Evolutionary conservation across 2,797 vertebrate genomes (phyloP).

Genomic region (Heteromormyrus szaboi): DNA sequence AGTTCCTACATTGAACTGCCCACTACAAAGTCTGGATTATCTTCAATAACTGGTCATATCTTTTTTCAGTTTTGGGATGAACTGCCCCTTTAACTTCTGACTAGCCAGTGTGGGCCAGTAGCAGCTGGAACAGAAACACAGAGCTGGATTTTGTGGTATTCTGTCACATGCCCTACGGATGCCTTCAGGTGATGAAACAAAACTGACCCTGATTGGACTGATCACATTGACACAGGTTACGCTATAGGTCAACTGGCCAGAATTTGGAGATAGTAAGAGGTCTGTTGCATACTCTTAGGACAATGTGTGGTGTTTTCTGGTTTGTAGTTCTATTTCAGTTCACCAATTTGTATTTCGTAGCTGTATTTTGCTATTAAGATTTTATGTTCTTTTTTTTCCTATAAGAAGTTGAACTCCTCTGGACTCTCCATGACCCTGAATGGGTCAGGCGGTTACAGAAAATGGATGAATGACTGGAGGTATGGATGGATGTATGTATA

Average conservation of each 20-base stretch:
- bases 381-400: background rate
- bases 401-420: background rate
- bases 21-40: background rate
- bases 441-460: background rate
- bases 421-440: background rate
- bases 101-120: background rate
- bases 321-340: background rate
- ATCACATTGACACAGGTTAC: background rate
- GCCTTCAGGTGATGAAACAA: background rate
- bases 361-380: background rate
- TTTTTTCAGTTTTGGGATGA: background rate
- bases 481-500: background rate
- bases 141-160: background rate
- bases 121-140: background rate
- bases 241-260: background rate
- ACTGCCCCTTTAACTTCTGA: background rate
- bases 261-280: background rate
- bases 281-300: background rate
- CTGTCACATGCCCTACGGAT: background rate
- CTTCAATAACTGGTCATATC: background rate
- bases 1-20: background rate
- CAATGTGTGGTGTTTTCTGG: background rate
- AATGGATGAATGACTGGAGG: background rate
- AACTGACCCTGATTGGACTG: background rate
- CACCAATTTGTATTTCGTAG: background rate